Conservation (phyloP, 2,113 vertebrate species). For the Platysteira castanea region DNA sequence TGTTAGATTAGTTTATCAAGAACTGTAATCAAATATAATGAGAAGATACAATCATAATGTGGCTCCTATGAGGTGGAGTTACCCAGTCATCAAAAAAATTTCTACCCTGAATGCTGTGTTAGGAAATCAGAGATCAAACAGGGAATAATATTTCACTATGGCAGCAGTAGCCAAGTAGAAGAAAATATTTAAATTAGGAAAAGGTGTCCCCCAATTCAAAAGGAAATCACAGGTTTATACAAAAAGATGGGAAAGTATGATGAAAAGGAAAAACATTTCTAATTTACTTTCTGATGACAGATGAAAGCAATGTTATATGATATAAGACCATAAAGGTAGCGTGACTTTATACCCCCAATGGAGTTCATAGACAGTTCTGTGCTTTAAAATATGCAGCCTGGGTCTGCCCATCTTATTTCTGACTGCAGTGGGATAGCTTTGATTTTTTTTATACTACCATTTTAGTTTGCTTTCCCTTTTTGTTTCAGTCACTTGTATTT, state of each 20-base stretch:
- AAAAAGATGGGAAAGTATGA: not conserved
- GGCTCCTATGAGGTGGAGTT: not conserved
- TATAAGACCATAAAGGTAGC: not conserved
- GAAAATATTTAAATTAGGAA: not conserved
- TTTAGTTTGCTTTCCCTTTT: conserved; percentile 36
- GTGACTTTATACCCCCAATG: not conserved
- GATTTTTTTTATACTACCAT: conserved; percentile 35
- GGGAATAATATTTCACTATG: not conserved
- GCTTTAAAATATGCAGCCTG: conserved; percentile 5
- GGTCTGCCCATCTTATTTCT: conserved; percentile 24
- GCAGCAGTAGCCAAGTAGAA: not conserved
- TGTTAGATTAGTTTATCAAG: not conserved
- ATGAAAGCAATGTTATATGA: not conserved
- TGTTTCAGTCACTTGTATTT: conserved; percentile 25
- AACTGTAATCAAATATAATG: not conserved
- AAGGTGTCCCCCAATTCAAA: not conserved
- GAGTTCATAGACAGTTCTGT: conserved; percentile 4
- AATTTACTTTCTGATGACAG: conserved; percentile 9
- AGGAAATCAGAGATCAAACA: not conserved
- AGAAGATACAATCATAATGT: not conserved
- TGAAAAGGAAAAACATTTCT: not conserved
- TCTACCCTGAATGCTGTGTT: not conserved
- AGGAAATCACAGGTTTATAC: not conserved
- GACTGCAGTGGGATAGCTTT: not conserved
- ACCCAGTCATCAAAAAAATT: not conserved